Evolutionary conservation across 2,888 invertebrate genomes (phyloP), one percentile per base, ranked within the genome.

Genomic region (Sinodicranocentrus sp.): DNA sequence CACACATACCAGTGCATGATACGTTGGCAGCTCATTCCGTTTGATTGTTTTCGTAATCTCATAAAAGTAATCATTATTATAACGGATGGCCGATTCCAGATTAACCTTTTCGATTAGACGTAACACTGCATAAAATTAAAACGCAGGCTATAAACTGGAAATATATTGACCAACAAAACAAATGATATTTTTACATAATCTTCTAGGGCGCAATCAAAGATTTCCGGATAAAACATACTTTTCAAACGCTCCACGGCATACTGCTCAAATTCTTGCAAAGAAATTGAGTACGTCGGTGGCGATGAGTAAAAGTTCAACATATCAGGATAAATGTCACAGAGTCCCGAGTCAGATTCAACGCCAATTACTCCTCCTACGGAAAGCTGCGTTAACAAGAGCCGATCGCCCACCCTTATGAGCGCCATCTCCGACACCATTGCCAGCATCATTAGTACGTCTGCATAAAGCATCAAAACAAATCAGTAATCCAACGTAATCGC

Each of bases 211-310:
- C n/a, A n/a, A n/a, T n/a, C n/a, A n/a, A n/a, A n/a, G n/a, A n/a
- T n/a, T n/a, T n/a, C n/a, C n/a, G n/a, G n/a, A n/a, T n/a, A n/a
- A n/a, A 54, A 71, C 84, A 88, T 89, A 92, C 93, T 91, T 90
- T 94, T 94, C 19, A 97, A 91, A 88, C 97, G 93, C 90, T 98
- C 97, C 65, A 96, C 90, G 1, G 97, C 96, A 88, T 96, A 92
- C 63, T 95, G 94, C 92, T 98, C 96, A 91, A 98, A 97, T 90
- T 97, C 97, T 85, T 94, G 92, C 23, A 98, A 92, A 76, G 93
- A 92, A 84, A 98, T 93, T 79, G 94, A 93, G 84, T 94, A 94
- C 33, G 90, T 91, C 5, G 98, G 98, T 33, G 96, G 95, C 33
- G 93, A 89, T 89, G 92, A 93, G 90, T 97, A 98, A 90, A 98